Evolutionary conservation across 1,140 invertebrate species (phyloP), one percentile per base, ranked within the genome.

Genomic region (Danaus melanippus): DNA sequence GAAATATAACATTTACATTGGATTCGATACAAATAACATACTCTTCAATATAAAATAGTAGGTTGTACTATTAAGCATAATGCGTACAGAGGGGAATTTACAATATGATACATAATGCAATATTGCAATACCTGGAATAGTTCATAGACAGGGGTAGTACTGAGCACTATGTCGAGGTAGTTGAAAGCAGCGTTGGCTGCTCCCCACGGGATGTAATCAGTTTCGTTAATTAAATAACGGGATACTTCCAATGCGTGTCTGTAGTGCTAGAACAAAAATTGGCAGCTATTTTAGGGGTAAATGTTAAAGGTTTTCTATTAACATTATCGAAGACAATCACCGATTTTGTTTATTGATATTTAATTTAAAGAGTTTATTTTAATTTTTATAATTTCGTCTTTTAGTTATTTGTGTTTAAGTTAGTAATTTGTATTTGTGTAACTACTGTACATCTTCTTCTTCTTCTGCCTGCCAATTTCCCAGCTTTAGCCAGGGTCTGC

Each of bases 141-240:
- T 0, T 46, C 12, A 52, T 82, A 79, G 8, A 63, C 65, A 0
- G 57, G 32, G 0, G 83, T 64, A 0, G 64, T 64, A 47, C 70
- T 76, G 12, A 87, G 77, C 0, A 81, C 76, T 2, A 69, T 42
- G 42, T 84, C 76, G 1, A 87, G 62, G 50, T 81, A 83, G 9
- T 42, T 75, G 56, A 82, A 77, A 1, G 76, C 76, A 5, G 73
- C 67, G 21, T 85, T 87, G 12, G 87, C 89, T 0, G 91, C 66
- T 0, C 83, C 82, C 91, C 91, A 92, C 0, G 91, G 89, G 12
- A 91, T 84, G 71, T 90, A 91, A 60, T 91, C 88, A 17, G 70
- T 73, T 69, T 92, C 92, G 8, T 87, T 69, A 2, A 78, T 73
- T 62, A 92, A 66, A 64, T 92, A 92, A 0, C 76, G 69, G 0